Percentiles rank a stretch among this genome's conserved stretches.
phyloP scores from a whole-genome alignment of 2,888 invertebrate species.

The Leptura quadrifasciata region DNA sequence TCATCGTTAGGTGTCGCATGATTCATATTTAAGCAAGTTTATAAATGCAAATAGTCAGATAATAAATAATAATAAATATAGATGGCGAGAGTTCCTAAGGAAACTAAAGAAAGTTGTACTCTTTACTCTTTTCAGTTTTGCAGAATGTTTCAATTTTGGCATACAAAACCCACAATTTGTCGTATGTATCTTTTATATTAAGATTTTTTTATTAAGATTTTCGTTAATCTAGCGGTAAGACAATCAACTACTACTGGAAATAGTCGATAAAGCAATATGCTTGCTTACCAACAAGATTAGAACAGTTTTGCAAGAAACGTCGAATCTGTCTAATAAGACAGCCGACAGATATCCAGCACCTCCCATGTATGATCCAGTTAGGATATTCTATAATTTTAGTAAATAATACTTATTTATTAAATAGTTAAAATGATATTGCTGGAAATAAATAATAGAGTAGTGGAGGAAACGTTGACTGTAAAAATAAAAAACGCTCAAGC shows the following conservation, averaged over 20 bases:
- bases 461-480: constrained; percentile 96
- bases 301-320: constrained; percentile 15
- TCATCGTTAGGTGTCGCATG: too few relatives aligned
- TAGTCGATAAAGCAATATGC: not conserved
- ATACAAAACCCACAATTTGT: too few relatives aligned
- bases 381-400: constrained; percentile 54
- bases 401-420: constrained; percentile 58
- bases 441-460: constrained; percentile 99
- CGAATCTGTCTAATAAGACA: constrained; percentile 33
- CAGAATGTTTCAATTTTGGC: too few relatives aligned
- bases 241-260: not conserved
- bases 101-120: too few relatives aligned
- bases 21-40: too few relatives aligned
- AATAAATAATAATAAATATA: too few relatives aligned
- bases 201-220: too few relatives aligned
- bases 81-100: too few relatives aligned
- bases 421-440: constrained; percentile 89
- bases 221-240: not conserved
- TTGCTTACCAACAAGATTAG: not conserved
- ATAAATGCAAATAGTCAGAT: too few relatives aligned
- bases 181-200: too few relatives aligned
- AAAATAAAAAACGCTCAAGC: constrained; percentile 97
- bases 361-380: constrained; percentile 63
- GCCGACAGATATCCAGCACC: constrained; percentile 57
- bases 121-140: too few relatives aligned